phyloP scores from a whole-genome alignment of 1,140 invertebrate genomes.

The Stenopsyche tienmushanensis region DNA sequence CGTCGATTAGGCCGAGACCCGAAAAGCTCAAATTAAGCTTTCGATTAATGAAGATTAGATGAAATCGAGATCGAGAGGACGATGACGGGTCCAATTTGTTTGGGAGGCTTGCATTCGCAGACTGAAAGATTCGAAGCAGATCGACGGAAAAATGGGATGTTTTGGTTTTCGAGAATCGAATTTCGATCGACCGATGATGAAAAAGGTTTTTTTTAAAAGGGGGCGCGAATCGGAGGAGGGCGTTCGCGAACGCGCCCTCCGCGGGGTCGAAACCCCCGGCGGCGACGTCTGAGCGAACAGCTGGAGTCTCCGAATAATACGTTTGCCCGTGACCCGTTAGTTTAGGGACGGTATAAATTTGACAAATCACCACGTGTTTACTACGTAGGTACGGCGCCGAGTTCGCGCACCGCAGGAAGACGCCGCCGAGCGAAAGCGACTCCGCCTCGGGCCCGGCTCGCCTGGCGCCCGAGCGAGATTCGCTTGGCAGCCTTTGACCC shows the following conservation, averaged over 20 bases:
- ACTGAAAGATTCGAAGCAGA: not conserved
- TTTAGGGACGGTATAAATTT: slow-evolving; percentile 1
- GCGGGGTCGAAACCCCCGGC: not conserved
- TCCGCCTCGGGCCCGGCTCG: not conserved
- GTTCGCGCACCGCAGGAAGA: not conserved
- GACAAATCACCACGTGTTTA: slow-evolving; percentile 7
- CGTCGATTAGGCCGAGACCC: too few species aligned
- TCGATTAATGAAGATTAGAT: too few species aligned
- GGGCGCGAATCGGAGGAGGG: too few species aligned
- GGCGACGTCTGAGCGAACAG: not conserved
- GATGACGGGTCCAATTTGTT: too few species aligned
- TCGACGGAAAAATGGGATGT: not conserved
- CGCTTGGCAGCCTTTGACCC: slow-evolving; percentile 29
- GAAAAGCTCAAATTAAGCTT: too few species aligned
- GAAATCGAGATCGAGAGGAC: too few species aligned
- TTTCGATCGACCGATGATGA: too few species aligned
- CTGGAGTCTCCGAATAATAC: not conserved
- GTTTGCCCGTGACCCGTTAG: not conserved
- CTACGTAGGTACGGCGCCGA: not conserved
- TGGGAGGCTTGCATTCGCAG: not conserved
- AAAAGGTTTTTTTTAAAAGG: too few species aligned
- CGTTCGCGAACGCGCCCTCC: not conserved
- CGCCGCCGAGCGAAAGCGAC: not conserved
- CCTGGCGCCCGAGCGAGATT: slow-evolving; percentile 14
- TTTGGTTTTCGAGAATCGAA: too few species aligned